phyloP scores from a whole-genome alignment of 2,888 invertebrate genomes.

The Aphrophora alni region DNA sequence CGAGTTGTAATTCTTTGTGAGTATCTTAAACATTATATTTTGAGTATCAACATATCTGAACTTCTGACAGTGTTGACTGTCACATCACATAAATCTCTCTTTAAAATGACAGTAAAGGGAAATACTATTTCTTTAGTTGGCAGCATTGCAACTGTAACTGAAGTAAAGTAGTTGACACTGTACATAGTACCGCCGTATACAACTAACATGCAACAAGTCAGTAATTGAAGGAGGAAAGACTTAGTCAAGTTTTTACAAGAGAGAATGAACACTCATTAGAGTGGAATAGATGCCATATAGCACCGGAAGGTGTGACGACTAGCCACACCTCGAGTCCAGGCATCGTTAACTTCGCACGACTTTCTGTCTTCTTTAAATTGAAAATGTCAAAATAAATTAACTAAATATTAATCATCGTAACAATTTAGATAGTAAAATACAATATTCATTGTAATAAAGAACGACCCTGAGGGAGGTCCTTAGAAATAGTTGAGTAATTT shows the following conservation, averaged over 20 bases:
- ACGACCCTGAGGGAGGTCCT: no score
- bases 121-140: not conserved
- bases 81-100: no score
- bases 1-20: no score
- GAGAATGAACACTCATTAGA: not conserved
- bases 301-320: no score
- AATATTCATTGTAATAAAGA: no score
- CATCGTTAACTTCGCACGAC: no score
- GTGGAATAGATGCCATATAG: not conserved
- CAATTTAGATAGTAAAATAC: not conserved
- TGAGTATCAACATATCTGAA: no score
- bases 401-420: not conserved
- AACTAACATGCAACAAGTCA: not conserved
- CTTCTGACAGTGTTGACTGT: no score
- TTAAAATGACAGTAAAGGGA: not conserved
- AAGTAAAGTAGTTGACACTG: not conserved
- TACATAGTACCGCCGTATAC: not conserved
- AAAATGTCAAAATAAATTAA: not conserved
- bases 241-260: no score
- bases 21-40: no score
- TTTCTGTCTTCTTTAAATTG: not conserved
- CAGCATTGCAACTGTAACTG: not conserved
- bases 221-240: not conserved
- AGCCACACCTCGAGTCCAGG: no score
- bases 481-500: no score